Base-by-base conservation (phyloP, 2,888 invertebrate species). In the Cephus sareptanus region DNA sequence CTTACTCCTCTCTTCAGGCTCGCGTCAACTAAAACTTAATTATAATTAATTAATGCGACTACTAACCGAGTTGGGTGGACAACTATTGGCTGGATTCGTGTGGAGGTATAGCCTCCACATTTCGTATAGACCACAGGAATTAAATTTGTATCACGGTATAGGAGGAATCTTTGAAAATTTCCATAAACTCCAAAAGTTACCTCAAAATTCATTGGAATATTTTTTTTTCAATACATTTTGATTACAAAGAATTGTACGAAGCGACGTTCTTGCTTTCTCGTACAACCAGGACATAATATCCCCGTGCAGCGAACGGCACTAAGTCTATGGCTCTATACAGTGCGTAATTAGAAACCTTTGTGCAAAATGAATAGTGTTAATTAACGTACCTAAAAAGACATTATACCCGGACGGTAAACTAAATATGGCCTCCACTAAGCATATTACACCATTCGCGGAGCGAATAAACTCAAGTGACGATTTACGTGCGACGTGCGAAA, bases 21-120 rank as follows among this genome's bases (percentile, higher is more conserved):
- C 93, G 93, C 94, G 94, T 94, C 94, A 94, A 95, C 95, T 95
- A 94, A 95, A 95, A 95, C 95, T 95, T 95, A 95, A 95, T 95
- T 95, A 95, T 95, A 95, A 95, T 95, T 95, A 95, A 95, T 94
- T 95, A 94, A 95, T 94, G 94, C 94, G 94, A 94, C 94, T 94
- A 94, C 94, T 86, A 88, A 89, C 87, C 87, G 85, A 85, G 85
- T 86, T 85, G 86, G 85, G 85, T 82, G 89, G 86, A 89, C 87
- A 88, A 89, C 87, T 89, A 90, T 90, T 90, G 89, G 86, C 88
- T 85, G 81, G 9, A 23, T 56, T 56, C 56, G 56, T 23, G 23
- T 23, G 23, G 2, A 23, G 56, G 9, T 56, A 23, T 56, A 56
- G 56, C 0, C 56, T 23, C 56, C 9, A 56, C 6, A 9, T 56